Evolutionary conservation across 2,888 invertebrate genomes (phyloP), one percentile per base, ranked within the genome.

Genomic region (Ditylenchus weischeri): DNA sequence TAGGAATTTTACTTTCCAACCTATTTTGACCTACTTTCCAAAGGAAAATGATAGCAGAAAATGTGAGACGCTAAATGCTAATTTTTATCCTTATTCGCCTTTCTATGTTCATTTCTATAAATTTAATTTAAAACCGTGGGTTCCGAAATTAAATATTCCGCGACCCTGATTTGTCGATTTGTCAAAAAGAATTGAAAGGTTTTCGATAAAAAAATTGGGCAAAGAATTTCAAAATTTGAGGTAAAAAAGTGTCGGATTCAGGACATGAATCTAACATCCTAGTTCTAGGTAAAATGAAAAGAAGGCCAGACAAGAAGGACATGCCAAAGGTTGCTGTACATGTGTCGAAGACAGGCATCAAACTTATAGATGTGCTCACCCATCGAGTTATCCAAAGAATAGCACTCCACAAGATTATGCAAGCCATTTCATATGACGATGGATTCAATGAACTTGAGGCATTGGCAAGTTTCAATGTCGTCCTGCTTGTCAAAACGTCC

Each of bases 401-500:
- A 11, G 62, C 72, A 15, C 51, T 72, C n/a, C 72, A 72, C 66
- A 74, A 74, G 51, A 66, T 72, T 57, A 59, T 72, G 19, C 65
- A 72, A 49, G 51, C 54, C 51, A 51, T 72, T 36, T 69, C 74
- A n/a, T 72, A 72, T 60, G 72, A 72, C 38, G 71, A 74, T 61
- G 72, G 35, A n/a, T 21, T 29, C 23, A 57, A 21, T 23, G 58
- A 57, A n/a, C 18, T 18, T 23, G 58, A 57, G 7, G 19, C 64
- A 21, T 49, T 65, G 49, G 74, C 60, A 4, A 23, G 59, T 43
- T 59, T 54, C 62, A 72, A 75, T 49, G 74, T 75, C 18, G 66
- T 72, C 18, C 48, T 75, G 19, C 51, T 72, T 35, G 61, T 75
- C 11, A 61, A 69, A 48, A 57, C 57, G 23, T 36, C 57, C 5